Evolutionary conservation across 2,797 vertebrate species (phyloP).

Genomic region (Falco columbarius): DNA sequence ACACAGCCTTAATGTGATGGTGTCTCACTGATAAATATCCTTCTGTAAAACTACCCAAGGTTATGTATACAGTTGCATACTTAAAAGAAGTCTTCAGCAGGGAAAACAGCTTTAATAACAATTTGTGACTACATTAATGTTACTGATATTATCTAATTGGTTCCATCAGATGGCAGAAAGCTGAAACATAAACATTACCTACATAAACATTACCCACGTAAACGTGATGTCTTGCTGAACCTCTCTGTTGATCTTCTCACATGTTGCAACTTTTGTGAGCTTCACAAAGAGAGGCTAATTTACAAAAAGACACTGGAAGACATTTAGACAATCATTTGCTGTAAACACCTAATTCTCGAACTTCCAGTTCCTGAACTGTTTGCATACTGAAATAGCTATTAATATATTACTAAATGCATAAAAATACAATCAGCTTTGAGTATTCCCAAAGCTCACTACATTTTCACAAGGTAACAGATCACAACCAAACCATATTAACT

Average conservation of each 20-base stretch:
- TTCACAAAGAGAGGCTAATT: background rate
- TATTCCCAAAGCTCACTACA: background rate
- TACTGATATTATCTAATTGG: background rate
- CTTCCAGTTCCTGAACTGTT: background rate
- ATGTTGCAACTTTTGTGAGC: background rate
- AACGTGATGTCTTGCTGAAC: background rate
- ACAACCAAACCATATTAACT: background rate
- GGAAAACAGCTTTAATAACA: background rate
- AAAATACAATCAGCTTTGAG: background rate
- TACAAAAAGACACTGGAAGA: background rate
- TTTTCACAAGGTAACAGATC: background rate
- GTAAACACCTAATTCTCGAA: background rate
- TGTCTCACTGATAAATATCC: background rate
- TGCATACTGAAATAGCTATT: background rate
- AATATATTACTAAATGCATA: background rate
- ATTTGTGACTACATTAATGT: background rate
- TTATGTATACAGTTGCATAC: background rate
- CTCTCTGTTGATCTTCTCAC: background rate
- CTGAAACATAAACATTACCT: background rate
- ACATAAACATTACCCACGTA: background rate
- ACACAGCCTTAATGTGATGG: background rate
- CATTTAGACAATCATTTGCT: background rate
- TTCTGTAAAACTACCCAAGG: background rate
- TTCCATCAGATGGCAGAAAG: background rate
- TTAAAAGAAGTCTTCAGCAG: background rate